Evolutionary conservation across 1,140 invertebrate genomes (phyloP), one percentile per base, ranked within the genome.

Genomic region (Teleopsis dalmanni): DNA sequence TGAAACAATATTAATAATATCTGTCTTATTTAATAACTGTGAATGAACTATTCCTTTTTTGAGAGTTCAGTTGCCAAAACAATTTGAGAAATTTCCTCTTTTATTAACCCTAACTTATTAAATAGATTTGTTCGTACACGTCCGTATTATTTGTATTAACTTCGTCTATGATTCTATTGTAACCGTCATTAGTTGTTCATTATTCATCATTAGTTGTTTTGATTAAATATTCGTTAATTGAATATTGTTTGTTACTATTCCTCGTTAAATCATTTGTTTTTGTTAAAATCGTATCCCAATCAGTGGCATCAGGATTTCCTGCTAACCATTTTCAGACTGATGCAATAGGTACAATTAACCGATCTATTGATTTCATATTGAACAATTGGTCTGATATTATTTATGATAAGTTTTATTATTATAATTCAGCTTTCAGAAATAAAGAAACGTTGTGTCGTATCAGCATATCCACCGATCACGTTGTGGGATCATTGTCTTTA

Each of bases 231-330:
- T 42, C 10, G 26, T 49, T 49, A 1, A 42, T 35, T 5, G 8
- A 42, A 35, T 49, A 49, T 18, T 49, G 48, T 25, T 31, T 14
- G 31, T 50, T 43, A 16, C 25, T 43, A n/a, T 43, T 50, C 22
- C 22, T 19, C 16, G 35, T 50, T 3, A 23, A 10, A 1, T 50
- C 41, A 25, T 48, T 3, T 19, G 19, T 21, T 23, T 16, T 48
- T 22, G 31, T 37, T 4, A 38, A 7, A 25, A 48, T 38, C 9
- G 6, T 21, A 16, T 48, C 34, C 46, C 36, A 48, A 26, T 36
- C 46, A 25, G 46, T 18, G 3, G 27, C 38, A 21, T 43, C 48
- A 8, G 38, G 48, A 23, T 23, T 35, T 43, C 29, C 48, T 25
- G 40, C 38, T 8, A 50, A 3, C 47, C 47, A 49, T 33, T 42